These are phyloP conservation scores for Poicephalus meyeri DNA, from an alignment of 2,113 vertebrate genomes.

Conservation along the genomic window DNA sequence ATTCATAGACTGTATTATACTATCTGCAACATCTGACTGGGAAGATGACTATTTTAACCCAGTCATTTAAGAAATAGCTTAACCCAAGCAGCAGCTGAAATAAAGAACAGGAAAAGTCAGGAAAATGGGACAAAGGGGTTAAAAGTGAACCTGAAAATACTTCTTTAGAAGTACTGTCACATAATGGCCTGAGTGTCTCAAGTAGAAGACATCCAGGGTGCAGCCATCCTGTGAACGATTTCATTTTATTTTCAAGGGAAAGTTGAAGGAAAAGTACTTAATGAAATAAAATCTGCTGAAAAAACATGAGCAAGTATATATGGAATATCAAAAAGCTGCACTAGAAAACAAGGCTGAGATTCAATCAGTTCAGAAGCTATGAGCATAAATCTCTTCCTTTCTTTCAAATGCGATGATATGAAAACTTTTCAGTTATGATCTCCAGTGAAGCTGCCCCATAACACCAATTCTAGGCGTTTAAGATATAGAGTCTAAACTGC, in stretches of 20 bases:
- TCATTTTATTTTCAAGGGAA: not conserved
- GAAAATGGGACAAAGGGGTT: not conserved
- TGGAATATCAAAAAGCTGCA: not conserved
- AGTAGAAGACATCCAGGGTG: not conserved
- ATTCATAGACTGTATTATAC: not conserved
- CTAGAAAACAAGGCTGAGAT: not conserved
- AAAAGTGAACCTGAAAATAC: not conserved
- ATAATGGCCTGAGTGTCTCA: not conserved
- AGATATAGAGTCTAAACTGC: not conserved
- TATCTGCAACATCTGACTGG: not conserved
- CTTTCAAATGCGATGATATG: not conserved
- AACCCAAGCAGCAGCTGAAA: not conserved
- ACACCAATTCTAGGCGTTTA: not conserved
- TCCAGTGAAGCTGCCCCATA: not conserved
- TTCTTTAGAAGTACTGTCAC: not conserved
- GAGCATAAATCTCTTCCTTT: not conserved
- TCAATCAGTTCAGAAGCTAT: not conserved
- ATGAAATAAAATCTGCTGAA: not conserved
- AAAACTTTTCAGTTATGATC: not conserved
- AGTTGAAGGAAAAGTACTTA: not conserved
- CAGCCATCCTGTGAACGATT: not conserved
- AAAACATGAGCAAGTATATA: not conserved
- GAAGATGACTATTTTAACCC: not conserved
- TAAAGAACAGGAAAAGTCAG: not conserved
- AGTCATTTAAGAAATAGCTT: not conserved